These are phyloP conservation scores for Plotosus lineatus DNA, from an alignment of 2,113 vertebrate genomes.

Conservation along the genomic window DNA sequence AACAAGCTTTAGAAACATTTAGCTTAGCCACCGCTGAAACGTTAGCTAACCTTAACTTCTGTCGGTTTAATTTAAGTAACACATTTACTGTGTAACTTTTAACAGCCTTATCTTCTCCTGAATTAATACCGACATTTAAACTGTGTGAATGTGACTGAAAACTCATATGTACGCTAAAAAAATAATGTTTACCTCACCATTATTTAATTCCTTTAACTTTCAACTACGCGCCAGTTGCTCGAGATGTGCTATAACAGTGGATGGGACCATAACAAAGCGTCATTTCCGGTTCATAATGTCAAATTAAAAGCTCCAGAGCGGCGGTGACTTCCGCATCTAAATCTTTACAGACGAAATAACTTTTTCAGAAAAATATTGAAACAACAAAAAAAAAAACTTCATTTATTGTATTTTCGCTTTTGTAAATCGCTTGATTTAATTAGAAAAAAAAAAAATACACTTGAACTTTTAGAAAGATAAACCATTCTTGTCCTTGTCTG, in stretches of 20 bases:
- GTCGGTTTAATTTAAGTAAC: background rate
- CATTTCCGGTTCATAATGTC: background rate
- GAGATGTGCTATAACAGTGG: background rate
- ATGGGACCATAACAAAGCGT: slow-evolving; percentile 21
- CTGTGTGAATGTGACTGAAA: background rate
- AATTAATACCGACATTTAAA: background rate
- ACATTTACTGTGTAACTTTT: background rate
- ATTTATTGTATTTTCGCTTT: too few relatives aligned
- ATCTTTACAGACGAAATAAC: too few relatives aligned
- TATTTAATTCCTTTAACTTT: background rate
- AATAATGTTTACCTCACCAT: background rate
- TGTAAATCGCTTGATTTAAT: too few relatives aligned
- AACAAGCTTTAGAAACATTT: background rate
- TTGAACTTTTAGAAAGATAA: too few relatives aligned
- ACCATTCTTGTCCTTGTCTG: background rate
- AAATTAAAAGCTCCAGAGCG: slow-evolving; percentile 33
- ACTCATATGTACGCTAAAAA: background rate
- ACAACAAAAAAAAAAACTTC: too few relatives aligned
- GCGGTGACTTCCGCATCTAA: too few relatives aligned
- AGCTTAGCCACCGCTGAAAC: background rate
- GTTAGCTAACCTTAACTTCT: background rate
- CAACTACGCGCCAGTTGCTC: slow-evolving; percentile 24
- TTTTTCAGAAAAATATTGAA: too few relatives aligned
- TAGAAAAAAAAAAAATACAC: too few relatives aligned
- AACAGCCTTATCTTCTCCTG: background rate